These are phyloP conservation scores for Cepaea hortensis DNA, from an alignment of 2,888 invertebrate species.

Conservation along the genomic window DNA sequence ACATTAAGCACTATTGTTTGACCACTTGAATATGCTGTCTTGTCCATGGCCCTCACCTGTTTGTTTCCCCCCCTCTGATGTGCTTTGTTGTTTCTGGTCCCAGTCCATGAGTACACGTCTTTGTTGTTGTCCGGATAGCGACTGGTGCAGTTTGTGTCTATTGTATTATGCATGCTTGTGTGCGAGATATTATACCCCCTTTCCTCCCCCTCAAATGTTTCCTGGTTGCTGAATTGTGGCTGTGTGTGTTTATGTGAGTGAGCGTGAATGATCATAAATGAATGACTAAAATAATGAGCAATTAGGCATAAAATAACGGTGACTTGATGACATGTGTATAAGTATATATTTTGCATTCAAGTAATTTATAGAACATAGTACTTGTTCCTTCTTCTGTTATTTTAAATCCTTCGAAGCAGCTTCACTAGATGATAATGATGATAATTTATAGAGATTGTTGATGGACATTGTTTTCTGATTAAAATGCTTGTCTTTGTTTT, in stretches of 20 bases:
- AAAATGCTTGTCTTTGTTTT: slow-evolving; percentile 2
- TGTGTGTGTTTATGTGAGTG: not conserved
- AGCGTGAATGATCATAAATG: not conserved
- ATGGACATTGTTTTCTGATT: not conserved
- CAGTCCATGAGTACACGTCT: too few species aligned
- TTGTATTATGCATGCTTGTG: not conserved
- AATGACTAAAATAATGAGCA: too few species aligned
- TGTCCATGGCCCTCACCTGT: too few species aligned
- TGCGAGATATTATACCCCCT: not conserved
- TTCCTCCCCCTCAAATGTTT: not conserved
- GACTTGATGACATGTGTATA: not conserved
- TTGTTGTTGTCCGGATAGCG: too few species aligned
- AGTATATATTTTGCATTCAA: not conserved
- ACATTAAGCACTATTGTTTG: too few species aligned
- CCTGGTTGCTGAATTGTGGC: slow-evolving; percentile 33
- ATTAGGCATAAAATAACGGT: not conserved
- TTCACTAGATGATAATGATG: slow-evolving; percentile 3
- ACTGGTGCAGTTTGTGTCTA: not conserved
- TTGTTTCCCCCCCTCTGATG: too few species aligned
- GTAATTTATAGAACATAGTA: slow-evolving; percentile 16
- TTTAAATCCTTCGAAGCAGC: slow-evolving; percentile 4
- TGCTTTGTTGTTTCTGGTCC: too few species aligned
- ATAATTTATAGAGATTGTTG: too few species aligned
- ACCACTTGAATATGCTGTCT: too few species aligned
- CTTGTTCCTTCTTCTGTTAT: not conserved